Evolutionary conservation across 2,888 invertebrate species (phyloP).

Genomic region (Neuroscelio doddi): DNA sequence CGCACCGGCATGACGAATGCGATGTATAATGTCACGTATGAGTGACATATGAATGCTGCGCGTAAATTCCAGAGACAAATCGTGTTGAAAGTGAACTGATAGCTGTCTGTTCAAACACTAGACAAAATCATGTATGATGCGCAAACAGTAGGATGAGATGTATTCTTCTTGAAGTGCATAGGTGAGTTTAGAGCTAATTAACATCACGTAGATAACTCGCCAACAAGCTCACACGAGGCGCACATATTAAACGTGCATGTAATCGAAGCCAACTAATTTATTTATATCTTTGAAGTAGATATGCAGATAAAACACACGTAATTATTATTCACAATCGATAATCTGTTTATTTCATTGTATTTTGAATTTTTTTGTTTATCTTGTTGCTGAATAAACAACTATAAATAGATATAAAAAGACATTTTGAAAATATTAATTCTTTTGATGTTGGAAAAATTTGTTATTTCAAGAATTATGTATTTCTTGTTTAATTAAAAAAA

Average conservation of each 20-base stretch:
- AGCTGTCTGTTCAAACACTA: conserved; percentile 16
- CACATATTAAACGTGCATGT: conserved; percentile 15
- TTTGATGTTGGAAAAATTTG: not conserved
- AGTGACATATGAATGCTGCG: conserved; percentile 33
- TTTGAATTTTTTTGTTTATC: too few relatives aligned
- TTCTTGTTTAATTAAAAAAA: too few relatives aligned
- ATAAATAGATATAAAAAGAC: too few relatives aligned
- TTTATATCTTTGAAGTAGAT: not conserved
- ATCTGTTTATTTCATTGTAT: too few relatives aligned
- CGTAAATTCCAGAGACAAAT: conserved; percentile 14
- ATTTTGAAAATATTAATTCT: not conserved
- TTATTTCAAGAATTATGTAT: not conserved
- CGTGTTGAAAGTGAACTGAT: conserved; percentile 4
- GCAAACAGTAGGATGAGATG: not conserved
- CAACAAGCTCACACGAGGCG: conserved; percentile 11
- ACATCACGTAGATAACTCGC: conserved; percentile 48
- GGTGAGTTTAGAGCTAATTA: conserved; percentile 47
- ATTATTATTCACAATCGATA: too few relatives aligned
- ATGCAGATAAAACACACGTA: not conserved
- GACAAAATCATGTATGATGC: not conserved
- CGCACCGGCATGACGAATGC: conserved; percentile 33
- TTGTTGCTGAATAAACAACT: too few relatives aligned
- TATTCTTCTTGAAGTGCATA: conserved; percentile 8
- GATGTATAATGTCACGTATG: conserved; percentile 31
- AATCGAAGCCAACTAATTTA: conserved; percentile 1